phyloP scores from a whole-genome alignment of 2,888 invertebrate species.

The Capitulum mitella region DNA sequence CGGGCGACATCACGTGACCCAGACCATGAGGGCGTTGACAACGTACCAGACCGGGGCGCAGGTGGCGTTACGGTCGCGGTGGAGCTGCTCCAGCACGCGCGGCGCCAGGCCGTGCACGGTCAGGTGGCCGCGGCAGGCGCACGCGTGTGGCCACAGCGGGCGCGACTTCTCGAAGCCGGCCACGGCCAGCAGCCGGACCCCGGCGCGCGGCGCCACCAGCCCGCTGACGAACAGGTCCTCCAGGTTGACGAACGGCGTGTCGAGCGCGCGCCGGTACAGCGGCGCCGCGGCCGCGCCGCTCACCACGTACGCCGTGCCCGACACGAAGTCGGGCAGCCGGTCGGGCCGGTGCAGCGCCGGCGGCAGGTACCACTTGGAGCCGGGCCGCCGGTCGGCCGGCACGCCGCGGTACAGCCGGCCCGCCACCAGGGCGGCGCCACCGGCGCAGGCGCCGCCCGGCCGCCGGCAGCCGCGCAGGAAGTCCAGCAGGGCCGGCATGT shows the following conservation, averaged over 20 bases:
- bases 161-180: not conserved
- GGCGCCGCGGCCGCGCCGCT: slow-evolving; percentile 38
- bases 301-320: slow-evolving; percentile 42
- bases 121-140: not conserved
- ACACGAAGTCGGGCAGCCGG: slow-evolving; percentile 40
- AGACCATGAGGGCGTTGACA: not conserved
- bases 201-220: slow-evolving; percentile 36
- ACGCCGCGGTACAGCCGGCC: slow-evolving; percentile 39
- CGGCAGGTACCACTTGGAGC: slow-evolving; percentile 35
- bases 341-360: not conserved
- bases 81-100: not conserved
- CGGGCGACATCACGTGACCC: not conserved
- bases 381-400: slow-evolving; percentile 36
- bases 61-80: not conserved
- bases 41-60: not conserved
- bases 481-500: slow-evolving; percentile 32
- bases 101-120: slow-evolving; percentile 16
- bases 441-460: not conserved
- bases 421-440: slow-evolving; percentile 38
- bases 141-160: not conserved
- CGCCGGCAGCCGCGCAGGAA: not conserved
- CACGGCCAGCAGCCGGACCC: slow-evolving; percentile 29
- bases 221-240: slow-evolving; percentile 43
- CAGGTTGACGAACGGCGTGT: slow-evolving; percentile 40
- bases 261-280: slow-evolving; percentile 38